Conservation (phyloP, 2,888 invertebrate species). For the Eurytoma californica region DNA sequence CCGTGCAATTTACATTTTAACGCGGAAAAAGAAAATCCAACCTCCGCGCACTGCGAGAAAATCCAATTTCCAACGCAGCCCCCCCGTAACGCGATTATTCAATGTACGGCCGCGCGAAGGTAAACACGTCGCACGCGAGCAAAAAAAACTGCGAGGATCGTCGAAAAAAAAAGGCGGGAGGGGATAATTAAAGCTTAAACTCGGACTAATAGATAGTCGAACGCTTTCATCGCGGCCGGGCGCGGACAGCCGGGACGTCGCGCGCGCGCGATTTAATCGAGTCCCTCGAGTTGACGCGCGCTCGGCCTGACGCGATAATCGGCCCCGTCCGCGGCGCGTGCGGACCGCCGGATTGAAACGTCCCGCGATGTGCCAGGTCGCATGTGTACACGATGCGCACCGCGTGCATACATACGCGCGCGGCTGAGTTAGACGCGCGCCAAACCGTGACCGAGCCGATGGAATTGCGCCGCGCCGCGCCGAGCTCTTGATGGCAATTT, state of each 20-base stretch:
- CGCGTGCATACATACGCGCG: conserved; percentile 20
- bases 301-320: conserved; percentile 60
- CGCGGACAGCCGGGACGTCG: conserved; percentile 12
- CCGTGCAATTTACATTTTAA: too few relatives aligned
- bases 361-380: conserved; percentile 52
- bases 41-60: too few relatives aligned
- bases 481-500: conserved; percentile 45
- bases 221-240: not conserved
- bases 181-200: too few relatives aligned
- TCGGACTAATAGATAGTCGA: not conserved
- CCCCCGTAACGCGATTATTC: too few relatives aligned
- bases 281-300: conserved; percentile 42
- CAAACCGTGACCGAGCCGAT: conserved; percentile 46
- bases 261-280: conserved; percentile 18
- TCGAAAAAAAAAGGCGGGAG: too few relatives aligned
- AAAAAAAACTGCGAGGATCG: too few relatives aligned
- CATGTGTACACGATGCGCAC: conserved; percentile 45
- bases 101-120: too few relatives aligned
- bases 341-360: conserved; percentile 59
- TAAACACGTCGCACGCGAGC: too few relatives aligned
- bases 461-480: conserved; percentile 29
- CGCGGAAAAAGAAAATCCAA: too few relatives aligned
- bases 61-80: too few relatives aligned
- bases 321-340: conserved; percentile 52
- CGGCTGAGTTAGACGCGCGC: conserved; percentile 43